Evolutionary conservation across 2,113 vertebrate genomes (phyloP), one percentile per base, ranked within the genome.

Genomic region (Pionites leucogaster): DNA sequence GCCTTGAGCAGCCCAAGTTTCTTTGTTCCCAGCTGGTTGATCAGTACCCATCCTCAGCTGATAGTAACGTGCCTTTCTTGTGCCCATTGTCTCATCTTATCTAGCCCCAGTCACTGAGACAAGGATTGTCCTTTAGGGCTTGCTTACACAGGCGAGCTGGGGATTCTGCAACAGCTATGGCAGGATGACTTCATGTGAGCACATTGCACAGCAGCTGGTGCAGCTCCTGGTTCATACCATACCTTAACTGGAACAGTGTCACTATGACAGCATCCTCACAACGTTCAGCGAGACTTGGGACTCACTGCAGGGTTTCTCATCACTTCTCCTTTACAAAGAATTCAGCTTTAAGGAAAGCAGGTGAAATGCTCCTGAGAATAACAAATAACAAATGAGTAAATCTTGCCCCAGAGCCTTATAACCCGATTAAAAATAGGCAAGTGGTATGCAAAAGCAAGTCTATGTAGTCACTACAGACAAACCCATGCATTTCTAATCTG

Each of bases 281-380:
- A 13, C 41, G 76, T 59, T 67, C 69, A 67, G 60, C 16, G 10
- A 78, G 90, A 59, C 82, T 71, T 74, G 68, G 59, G 39, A 23
- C 75, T 81, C 79, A 29, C 46, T 52, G 47, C 64, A 75, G 81
- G 59, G 67, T 14, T 91, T 82, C 57, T 44, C 72, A 31, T 68
- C 62, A 53, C 83, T 86, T 52, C 92, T 93, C 2, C 4, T 82
- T 86, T 91, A 92, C 44, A 92, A 41, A 87, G 44, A 71, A 84
- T 92, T 87, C 91, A 89, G 70, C 83, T 55, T 85, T 94, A 93
- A 87, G 88, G 72, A 88, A 94, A 91, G 81, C 93, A 92, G 91
- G 10, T 86, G 93, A 93, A 95, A 93, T 62, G 65, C 35, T 94
- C 96, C 95, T 94, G 90, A 93, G 96, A 93, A 96, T 76, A 89